Conservation (phyloP, 92 coral and sea anemone species). For the Phenganax subtilis region DNA sequence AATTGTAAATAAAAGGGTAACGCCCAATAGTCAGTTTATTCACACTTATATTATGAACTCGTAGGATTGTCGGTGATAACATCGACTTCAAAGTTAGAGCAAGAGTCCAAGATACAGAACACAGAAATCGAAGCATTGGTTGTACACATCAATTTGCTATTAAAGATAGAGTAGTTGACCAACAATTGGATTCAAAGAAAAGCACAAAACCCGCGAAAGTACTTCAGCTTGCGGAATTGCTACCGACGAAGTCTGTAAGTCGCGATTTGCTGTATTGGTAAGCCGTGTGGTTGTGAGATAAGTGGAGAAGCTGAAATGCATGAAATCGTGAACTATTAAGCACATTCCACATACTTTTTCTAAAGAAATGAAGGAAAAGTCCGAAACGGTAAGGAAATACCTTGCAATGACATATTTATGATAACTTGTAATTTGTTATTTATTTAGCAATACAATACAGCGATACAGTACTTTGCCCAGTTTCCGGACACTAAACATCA, state of each 20-base stretch:
- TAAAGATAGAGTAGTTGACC: slow-evolving; percentile 5
- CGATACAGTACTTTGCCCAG: too few relatives aligned
- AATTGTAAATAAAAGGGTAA: background rate
- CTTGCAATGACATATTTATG: too few relatives aligned
- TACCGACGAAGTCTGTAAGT: background rate
- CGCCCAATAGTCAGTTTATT: background rate
- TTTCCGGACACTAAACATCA: too few relatives aligned
- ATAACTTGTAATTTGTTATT: too few relatives aligned
- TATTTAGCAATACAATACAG: too few relatives aligned
- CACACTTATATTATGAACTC: background rate
- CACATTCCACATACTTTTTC: background rate
- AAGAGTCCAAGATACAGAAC: slow-evolving; percentile 6
- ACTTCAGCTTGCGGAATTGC: background rate
- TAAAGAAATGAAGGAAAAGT: background rate
- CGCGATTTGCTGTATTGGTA: background rate
- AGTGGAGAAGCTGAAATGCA: background rate
- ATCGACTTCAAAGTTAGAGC: background rate
- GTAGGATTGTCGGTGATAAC: slow-evolving; percentile 8
- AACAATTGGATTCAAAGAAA: background rate
- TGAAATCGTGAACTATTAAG: background rate
- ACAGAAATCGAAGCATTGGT: background rate
- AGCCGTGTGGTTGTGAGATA: background rate
- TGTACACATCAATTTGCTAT: background rate
- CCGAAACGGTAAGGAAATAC: slow-evolving; percentile 10
- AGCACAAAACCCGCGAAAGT: background rate